Evolutionary conservation across 1,140 invertebrate species (phyloP), one percentile per base, ranked within the genome.

Genomic region (Atta cephalotes): DNA sequence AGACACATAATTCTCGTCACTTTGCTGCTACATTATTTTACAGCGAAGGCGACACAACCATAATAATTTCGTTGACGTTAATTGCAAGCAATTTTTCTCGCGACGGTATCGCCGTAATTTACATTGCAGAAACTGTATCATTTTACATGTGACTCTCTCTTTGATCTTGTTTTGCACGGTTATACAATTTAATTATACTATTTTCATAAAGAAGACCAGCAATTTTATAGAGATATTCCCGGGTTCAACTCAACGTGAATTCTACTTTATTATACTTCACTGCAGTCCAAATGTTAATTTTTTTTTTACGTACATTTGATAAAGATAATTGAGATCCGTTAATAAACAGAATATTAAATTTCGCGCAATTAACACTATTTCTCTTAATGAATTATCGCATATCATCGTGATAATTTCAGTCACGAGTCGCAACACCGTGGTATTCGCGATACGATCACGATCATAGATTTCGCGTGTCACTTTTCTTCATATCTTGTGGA

Each of bases 1-100:
- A 84, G 53, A 82, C 70, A 51, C 35, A 31, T 62, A 74, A 84
- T 63, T 82, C 70, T 76, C 70, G 25, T 74, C 80, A 62, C 58
- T 76, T 84, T 82, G 80, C 18, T 60, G 80, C 53, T 25, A 25
- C 39, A 51, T 74, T 74, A 62, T 51, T 84, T 84, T 49, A 21
- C 70, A 49, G 53, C 6, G 14, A 49, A 49, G 68, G 63, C 49
- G 49, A 68, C 78, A 39, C 49, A 10, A 39, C 28, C 25, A 25
- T 74, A 62, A 74, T 84, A 60, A 84, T 62, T 60, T 62, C 53
- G 39, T 53, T 16, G 70, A 62, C 70, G 21, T 62, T 51, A 84
- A 84, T 62, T 62, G 39, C 18, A 2, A 35, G 18, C 18, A 51
- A 62, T 74, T 76, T 82, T 84, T 84, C 39, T 39, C 18, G 28